Evolutionary conservation across 2,797 vertebrate species (phyloP).

Genomic region (Sandelia bainsii): DNA sequence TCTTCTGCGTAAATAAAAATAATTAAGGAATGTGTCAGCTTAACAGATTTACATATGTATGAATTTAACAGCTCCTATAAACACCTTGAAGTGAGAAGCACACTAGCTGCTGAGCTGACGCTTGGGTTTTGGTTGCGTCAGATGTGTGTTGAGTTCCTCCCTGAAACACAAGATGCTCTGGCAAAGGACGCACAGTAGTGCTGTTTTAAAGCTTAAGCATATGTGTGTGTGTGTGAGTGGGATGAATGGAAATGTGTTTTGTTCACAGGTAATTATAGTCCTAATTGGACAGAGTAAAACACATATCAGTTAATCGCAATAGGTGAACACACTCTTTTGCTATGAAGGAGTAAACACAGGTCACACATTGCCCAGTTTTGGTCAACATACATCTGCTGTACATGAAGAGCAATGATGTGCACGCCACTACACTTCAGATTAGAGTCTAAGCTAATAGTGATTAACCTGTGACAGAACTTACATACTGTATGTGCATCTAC

Average conservation of each 20-base stretch:
- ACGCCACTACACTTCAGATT: too few species aligned
- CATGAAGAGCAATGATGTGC: background rate
- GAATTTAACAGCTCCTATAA: conserved; percentile 15
- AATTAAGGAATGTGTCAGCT: background rate
- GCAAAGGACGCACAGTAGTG: background rate
- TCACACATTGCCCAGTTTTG: background rate
- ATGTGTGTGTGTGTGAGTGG: conserved; percentile 13
- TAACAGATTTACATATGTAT: background rate
- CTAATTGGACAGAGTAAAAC: background rate
- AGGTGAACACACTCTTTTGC: background rate
- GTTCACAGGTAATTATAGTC: background rate
- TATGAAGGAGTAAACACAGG: background rate
- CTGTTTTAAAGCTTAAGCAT: conserved; percentile 14
- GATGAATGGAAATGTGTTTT: conserved; percentile 3
- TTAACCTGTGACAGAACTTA: background rate
- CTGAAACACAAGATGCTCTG: conserved; percentile 36
- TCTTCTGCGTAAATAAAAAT: background rate
- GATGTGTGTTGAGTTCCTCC: conserved; percentile 5
- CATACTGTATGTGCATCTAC: too few species aligned
- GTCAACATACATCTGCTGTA: background rate
- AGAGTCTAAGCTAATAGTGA: too few species aligned
- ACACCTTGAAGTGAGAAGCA: conserved; percentile 35
- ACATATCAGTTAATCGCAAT: background rate
- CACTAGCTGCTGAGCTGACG: conserved; percentile 11
- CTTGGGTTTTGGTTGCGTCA: background rate